Evolutionary conservation across 2,888 invertebrate genomes (phyloP).

Genomic region (Sinhomidia bicolor): DNA sequence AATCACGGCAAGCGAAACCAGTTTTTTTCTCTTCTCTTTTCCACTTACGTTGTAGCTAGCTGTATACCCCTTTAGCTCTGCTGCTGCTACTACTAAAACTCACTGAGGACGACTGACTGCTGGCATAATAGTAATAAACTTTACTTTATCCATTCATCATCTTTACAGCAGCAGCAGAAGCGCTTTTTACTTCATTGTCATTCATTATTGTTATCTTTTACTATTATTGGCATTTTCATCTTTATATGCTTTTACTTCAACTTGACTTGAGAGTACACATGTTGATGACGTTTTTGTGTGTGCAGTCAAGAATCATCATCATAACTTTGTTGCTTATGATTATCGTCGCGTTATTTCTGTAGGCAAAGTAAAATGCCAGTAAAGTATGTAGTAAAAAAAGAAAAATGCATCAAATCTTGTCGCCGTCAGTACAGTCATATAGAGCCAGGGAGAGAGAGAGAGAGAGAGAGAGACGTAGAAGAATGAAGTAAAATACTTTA

Average conservation of each 20-base stretch:
- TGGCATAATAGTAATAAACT: not conserved
- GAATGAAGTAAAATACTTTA: conserved; percentile 9
- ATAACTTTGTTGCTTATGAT: no score
- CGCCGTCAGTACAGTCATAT: not conserved
- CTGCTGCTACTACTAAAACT: no score
- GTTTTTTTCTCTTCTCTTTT: not conserved
- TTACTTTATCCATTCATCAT: not conserved
- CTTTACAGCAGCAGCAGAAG: no score
- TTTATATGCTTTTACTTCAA: not conserved
- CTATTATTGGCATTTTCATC: conserved; percentile 8
- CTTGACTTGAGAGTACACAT: not conserved
- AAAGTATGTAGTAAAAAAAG: no score
- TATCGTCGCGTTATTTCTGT: no score
- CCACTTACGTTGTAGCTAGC: not conserved
- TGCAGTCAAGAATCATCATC: no score
- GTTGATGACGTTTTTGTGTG: no score
- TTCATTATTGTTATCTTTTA: conserved; percentile 24
- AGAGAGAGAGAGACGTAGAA: no score
- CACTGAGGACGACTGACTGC: not conserved
- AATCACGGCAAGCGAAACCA: not conserved
- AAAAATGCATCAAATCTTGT: no score
- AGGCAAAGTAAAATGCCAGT: no score
- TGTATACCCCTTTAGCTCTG: no score
- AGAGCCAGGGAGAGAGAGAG: not conserved
- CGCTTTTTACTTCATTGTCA: conserved; percentile 9